phyloP scores from a whole-genome alignment of 1,140 invertebrate genomes.

The Conus ventricosus region DNA sequence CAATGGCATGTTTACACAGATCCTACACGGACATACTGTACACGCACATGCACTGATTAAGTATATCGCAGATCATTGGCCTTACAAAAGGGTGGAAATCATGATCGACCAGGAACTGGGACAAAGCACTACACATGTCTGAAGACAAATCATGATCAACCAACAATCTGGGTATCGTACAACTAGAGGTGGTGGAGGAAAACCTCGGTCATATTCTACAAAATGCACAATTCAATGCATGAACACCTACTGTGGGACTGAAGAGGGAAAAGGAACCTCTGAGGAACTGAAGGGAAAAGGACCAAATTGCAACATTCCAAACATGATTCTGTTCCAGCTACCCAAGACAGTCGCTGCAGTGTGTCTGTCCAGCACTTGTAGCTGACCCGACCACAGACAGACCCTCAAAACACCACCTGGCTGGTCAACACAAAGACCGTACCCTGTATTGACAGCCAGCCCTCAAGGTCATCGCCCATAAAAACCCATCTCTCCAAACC shows the following conservation, averaged over 20 bases:
- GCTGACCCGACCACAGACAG: not conserved
- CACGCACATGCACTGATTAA: not conserved
- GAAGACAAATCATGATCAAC: too few species aligned
- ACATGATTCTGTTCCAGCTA: not conserved
- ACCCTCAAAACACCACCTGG: not conserved
- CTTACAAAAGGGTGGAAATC: not conserved
- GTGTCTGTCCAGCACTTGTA: not conserved
- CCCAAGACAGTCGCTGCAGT: not conserved
- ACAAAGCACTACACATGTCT: too few species aligned
- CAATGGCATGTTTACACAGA: not conserved
- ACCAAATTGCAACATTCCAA: not conserved
- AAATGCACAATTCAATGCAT: not conserved
- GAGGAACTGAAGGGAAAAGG: not conserved
- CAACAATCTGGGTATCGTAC: not conserved
- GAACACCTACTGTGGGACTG: slow-evolving; percentile 3
- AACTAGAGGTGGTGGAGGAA: not conserved
- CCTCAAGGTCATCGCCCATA: too few species aligned
- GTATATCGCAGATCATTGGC: not conserved
- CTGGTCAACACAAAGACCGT: not conserved
- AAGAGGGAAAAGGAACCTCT: not conserved
- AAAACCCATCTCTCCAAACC: too few species aligned
- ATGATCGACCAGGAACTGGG: not conserved
- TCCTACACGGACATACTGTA: not conserved
- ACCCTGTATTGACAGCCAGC: too few species aligned
- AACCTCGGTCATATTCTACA: not conserved